Base-by-base conservation (phyloP, 2,797 vertebrate species). In the Erpetoichthys calabaricus region DNA sequence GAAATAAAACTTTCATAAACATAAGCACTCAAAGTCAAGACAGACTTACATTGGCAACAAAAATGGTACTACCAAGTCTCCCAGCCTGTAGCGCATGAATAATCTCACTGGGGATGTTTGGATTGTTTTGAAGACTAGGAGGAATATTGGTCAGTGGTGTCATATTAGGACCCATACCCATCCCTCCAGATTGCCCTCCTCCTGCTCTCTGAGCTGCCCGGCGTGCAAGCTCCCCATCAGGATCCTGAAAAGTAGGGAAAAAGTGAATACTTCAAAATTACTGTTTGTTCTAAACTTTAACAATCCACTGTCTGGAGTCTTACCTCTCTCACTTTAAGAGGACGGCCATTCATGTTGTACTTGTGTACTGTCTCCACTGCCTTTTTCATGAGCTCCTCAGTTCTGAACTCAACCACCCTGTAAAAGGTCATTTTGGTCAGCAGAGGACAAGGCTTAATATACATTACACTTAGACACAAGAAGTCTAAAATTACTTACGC, bases 371-470 rank as follows among this genome's bases (percentile, higher is more conserved):
- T 92, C 78, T 98, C 94, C 42, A 94, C 94, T 6, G 96, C 96
- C 64, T 94, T 98, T 70, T 89, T 99, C 96, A 98, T 97, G 56
- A 94, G 87, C 68, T 99, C 94, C 70, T 97, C 94, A 66, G 92
- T 92, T 82, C 94, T 94, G 80, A 98, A 99, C 76, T 98, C 96
- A 77, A 99, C 95, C 72, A 97, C 88, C 60, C 96, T 99, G 75
- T 8, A n/a, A 73, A 45, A 80, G 45, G 64, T 7, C 57, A 2
- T 59, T 0, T 53, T 55, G 1, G 47, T 53, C 7, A 8, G 45
- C 8, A 6, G 8, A 25, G 9, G 3, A 3, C 7, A 8, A 1
- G 6, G 6, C 25, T 25, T 41, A 5, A 56, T 3, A 54, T 7
- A 44, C 1, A 42, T 5, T 52, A 6, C 4, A 7, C 4, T 9